These are phyloP conservation scores for Lytechinus pictus DNA, from an alignment of 35 echinoderm and acorn worm species.

Conservation along the genomic window DNA sequence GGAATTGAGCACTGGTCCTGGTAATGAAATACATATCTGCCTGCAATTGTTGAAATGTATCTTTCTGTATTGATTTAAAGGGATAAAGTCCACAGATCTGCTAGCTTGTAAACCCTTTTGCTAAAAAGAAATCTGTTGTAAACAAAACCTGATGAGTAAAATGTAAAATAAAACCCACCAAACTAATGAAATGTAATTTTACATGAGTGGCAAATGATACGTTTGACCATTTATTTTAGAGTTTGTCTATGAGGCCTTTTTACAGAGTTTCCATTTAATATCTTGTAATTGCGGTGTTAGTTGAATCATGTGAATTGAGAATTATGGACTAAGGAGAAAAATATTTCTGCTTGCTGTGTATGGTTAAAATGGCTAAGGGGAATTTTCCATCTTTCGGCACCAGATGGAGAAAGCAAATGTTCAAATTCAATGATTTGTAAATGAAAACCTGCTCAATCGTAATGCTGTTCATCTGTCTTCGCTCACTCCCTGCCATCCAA, in stretches of 20 bases:
- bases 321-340: neutral
- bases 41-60: neutral
- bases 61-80: neutral
- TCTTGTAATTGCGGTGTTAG: neutral
- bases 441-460: neutral
- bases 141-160: neutral
- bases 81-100: too few species aligned
- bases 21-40: neutral
- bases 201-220: neutral
- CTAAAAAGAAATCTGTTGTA: neutral
- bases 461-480: constrained; percentile 18
- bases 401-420: constrained; percentile 11
- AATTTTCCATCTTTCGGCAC: neutral
- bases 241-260: neutral
- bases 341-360: neutral
- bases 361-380: neutral
- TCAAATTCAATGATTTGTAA: constrained; percentile 15
- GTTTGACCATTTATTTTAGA: neutral
- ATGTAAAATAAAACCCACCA: neutral
- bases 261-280: neutral
- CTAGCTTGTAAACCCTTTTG: neutral
- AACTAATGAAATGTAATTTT: neutral
- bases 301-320: neutral
- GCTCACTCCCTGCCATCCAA: neutral
- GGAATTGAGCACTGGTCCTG: neutral